Evolutionary conservation across 2,113 vertebrate genomes (phyloP), one percentile per base, ranked within the genome.

Genomic region (Grammomys dolichurus): DNA sequence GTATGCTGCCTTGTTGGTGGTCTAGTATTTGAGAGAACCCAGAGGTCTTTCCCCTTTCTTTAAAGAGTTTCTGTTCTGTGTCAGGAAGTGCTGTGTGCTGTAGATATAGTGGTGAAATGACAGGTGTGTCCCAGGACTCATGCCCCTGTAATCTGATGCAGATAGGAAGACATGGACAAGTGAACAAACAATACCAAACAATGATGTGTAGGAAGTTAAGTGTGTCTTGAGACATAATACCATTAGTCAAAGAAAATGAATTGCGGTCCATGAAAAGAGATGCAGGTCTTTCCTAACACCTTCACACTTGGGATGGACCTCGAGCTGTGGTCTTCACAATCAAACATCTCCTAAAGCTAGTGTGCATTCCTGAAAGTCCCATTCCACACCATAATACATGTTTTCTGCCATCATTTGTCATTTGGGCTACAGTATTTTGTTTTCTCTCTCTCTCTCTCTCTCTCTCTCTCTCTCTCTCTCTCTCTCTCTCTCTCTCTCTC

Each of bases 401-500:
- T 48, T 73, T 43, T 7, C 9, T 24, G 67, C 26, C 10, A 33
- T 78, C 6, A 16, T 91, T 76, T 73, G 40, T 51, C 46, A 40
- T 22, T 43, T 87, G 6, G 67, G 12, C 48, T 40, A 40, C 40
- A 40, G 40, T 40, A 40, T 28, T 40, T 40, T 40, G 40, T 14
- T 40, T 40, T 40, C 40, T 40, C 2, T 40, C 40, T 40, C 2
- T 40, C 40, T 40, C 2, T 40, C 40, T 19, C 4, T 58, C 5
- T 58, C 16, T 58, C 56, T 58, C 5, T 58, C 56, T 58, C 5
- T 58, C 56, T 58, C 4, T 58, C 16, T 58, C 4, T 58, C 16
- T 58, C 4, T 19, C 2, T 19, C 4, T 58, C 19, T 17, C 4
- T 58, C 19, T 17, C 4, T 58, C 1, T 17, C 4, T 58, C 5